Conservation (phyloP, 2,888 invertebrate genomes). For the Megamerina dolium region DNA sequence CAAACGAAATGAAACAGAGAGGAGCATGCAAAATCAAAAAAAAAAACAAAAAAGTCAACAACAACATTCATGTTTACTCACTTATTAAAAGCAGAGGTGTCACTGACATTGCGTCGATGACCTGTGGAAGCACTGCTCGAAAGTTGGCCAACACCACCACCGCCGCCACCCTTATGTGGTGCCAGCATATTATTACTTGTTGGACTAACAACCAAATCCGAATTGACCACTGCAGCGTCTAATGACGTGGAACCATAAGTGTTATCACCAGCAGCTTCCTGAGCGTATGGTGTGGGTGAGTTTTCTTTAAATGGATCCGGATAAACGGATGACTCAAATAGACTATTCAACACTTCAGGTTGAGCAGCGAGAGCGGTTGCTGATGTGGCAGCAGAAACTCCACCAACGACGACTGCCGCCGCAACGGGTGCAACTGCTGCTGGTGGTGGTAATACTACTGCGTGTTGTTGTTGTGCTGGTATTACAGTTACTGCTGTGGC, state of each 20-base stretch:
- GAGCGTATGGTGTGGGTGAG: constrained; percentile 11
- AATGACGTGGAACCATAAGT: constrained; percentile 17
- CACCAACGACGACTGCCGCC: constrained; percentile 2
- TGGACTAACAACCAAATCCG: constrained; percentile 23
- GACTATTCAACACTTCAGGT: constrained; percentile 51
- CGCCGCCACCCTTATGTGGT: constrained; percentile 33
- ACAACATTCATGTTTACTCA: constrained; percentile 43
- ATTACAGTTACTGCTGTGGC: constrained; percentile 3
- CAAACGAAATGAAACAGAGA: constrained; percentile 8
- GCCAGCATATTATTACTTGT: constrained; percentile 40
- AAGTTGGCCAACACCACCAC: constrained; percentile 10
- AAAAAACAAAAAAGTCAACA: constrained; percentile 20
- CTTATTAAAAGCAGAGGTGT: constrained; percentile 78
- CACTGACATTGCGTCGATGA: constrained; percentile 76
- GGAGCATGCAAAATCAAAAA: constrained; percentile 15
- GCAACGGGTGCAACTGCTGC: constrained; percentile 5
- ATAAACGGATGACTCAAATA: constrained; percentile 60
- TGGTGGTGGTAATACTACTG: constrained; percentile 2
- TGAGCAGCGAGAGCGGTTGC: constrained; percentile 13
- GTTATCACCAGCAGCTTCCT: constrained; percentile 12
- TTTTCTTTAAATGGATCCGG: constrained; percentile 65
- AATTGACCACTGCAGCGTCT: constrained; percentile 17
- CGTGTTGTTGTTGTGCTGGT: no score
- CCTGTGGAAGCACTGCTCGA: constrained; percentile 36
- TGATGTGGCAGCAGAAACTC: not conserved